Conservation (phyloP, 2,113 vertebrate species). For the Poecile atricapillus region DNA sequence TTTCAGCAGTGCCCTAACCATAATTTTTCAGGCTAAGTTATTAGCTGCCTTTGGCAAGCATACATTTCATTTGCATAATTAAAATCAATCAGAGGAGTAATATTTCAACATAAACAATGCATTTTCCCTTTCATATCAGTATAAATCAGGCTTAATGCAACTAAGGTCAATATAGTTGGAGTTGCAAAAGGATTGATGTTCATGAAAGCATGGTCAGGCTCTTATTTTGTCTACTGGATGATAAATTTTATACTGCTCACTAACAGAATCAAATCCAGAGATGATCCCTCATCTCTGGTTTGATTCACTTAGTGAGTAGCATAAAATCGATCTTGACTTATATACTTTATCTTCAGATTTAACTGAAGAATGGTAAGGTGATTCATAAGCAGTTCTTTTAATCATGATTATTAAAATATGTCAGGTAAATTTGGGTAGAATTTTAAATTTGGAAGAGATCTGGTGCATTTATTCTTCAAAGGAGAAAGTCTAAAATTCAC, state of each 20-base stretch:
- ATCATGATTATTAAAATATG: background rate
- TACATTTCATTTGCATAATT: background rate
- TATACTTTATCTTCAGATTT: background rate
- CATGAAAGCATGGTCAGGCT: background rate
- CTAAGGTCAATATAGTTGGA: background rate
- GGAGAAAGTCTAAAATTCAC: background rate
- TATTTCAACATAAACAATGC: background rate
- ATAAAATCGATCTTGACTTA: background rate
- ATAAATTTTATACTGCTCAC: background rate
- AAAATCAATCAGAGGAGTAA: background rate
- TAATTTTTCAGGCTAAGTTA: background rate
- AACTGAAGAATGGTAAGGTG: background rate
- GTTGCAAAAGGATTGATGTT: background rate
- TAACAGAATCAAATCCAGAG: background rate
- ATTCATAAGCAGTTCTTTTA: background rate
- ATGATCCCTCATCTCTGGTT: background rate
- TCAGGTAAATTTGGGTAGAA: background rate
- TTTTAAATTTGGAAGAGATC: background rate
- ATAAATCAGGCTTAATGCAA: background rate
- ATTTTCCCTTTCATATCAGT: background rate
- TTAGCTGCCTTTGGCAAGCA: background rate
- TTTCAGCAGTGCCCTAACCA: background rate
- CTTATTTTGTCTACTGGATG: background rate
- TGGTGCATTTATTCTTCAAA: background rate
- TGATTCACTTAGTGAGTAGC: background rate